Conservation (phyloP, 2,797 vertebrate species). For the Gobionotothen gibberifrons region DNA sequence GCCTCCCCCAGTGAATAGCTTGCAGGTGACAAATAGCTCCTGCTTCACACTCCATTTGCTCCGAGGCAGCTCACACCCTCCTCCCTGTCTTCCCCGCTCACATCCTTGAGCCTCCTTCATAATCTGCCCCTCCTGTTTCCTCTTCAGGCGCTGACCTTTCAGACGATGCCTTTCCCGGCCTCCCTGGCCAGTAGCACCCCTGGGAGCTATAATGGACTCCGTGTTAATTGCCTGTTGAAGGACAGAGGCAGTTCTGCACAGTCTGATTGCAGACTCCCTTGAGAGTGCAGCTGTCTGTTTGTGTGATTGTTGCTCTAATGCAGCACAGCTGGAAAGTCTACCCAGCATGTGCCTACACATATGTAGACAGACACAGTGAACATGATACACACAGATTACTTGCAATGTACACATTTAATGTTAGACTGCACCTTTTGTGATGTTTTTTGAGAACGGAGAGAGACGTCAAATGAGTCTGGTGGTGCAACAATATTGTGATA, state of each 20-base stretch:
- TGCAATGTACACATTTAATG: constrained; percentile 6
- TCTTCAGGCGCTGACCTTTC: constrained; percentile 89
- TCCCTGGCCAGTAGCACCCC: constrained; percentile 79
- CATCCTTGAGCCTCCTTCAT: constrained; percentile 66
- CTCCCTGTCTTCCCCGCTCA: constrained; percentile 73
- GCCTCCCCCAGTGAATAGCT: constrained; percentile 79
- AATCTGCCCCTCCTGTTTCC: constrained; percentile 77
- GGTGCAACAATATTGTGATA: background rate
- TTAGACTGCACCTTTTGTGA: background rate
- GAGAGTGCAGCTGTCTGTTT: constrained; percentile 87
- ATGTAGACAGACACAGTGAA: constrained; percentile 29
- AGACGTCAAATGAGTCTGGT: background rate
- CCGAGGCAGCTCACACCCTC: constrained; percentile 80
- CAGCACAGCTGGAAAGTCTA: constrained; percentile 75
- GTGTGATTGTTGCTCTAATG: constrained; percentile 86
- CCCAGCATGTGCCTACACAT: constrained; percentile 50
- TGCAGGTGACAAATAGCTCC: constrained; percentile 88
- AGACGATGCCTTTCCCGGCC: constrained; percentile 82
- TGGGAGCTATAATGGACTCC: constrained; percentile 89
- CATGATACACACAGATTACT: constrained; percentile 13
- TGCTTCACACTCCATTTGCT: constrained; percentile 91
- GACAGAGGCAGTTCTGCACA: constrained; percentile 87
- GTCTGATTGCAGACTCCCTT: constrained; percentile 87
- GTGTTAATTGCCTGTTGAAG: constrained; percentile 92
- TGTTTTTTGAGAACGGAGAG: background rate